Evolutionary conservation across 2,888 invertebrate species (phyloP), one percentile per base, ranked within the genome.

Genomic region (Antheraea assamensis): DNA sequence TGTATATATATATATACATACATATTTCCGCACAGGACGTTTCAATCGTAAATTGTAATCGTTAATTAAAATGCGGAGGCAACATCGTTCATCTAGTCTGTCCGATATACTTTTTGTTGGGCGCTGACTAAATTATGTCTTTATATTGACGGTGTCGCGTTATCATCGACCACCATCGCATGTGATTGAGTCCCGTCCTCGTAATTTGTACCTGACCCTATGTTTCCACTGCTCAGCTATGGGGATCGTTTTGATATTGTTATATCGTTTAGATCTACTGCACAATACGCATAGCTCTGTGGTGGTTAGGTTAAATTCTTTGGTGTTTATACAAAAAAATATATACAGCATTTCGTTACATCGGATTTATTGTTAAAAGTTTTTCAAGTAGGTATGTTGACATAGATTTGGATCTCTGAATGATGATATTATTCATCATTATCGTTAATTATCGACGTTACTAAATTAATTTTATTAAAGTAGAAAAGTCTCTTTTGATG

Each of bases 121-220:
- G 78, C 83, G 85, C 86, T 91, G 91, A 90, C 93, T 92, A 93
- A 93, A 93, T 94, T 92, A 93, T 93, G 94, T 94, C 93, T 93
- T 92, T 90, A 93, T 93, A 90, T 87, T 89, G 92, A 90, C 89
- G 86, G 83, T 86, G 87, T 83, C 76, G 81, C 78, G 82, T 88
- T 93, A 93, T 94, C 93, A 72, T 72, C 82, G 87, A 86, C 88
- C 90, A 90, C 89, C 88, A 93, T 93, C 93, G 89, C 80, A 85
- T 86, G 86, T 90, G 92, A 92, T 91, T 87, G 92, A 92, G 85
- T 77, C 86, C 84, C 84, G 82, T 83, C 85, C 82, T 83, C 84
- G 88, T 92, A 91, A 93, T 93, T 93, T 94, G 93, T 94, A 93
- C 92, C 92, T 91, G 93, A 86, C 80, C 85, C 80, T 87, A 83